These are phyloP conservation scores for Siphonodentalium dalli DNA, from an alignment of 2,888 invertebrate genomes.

Conservation along the genomic window DNA sequence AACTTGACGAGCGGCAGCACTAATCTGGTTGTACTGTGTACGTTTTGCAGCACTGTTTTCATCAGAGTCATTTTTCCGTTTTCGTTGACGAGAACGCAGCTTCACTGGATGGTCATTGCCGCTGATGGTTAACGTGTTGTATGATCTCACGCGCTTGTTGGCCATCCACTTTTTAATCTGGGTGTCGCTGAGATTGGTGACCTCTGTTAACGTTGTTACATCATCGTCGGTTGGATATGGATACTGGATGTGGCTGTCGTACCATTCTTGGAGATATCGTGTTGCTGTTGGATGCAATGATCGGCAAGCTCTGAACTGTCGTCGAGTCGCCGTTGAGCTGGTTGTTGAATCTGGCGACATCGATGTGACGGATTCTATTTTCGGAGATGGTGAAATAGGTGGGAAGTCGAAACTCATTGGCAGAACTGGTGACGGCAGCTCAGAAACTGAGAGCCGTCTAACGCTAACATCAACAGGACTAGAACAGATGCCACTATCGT, in stretches of 20 bases:
- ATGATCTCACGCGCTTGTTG: constrained; percentile 54
- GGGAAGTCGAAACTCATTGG: too few species aligned
- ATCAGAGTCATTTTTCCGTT: constrained; percentile 23
- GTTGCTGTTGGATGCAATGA: constrained; percentile 34
- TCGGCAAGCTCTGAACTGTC: too few species aligned
- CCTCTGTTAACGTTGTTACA: constrained; percentile 35
- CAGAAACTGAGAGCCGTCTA: too few species aligned
- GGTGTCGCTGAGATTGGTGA: constrained; percentile 38
- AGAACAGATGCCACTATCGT: too few species aligned
- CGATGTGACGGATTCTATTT: too few species aligned
- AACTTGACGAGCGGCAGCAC: constrained; percentile 31
- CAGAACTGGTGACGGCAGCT: too few species aligned
- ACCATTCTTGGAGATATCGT: constrained; percentile 42
- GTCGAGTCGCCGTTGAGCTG: too few species aligned
- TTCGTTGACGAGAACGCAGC: constrained; percentile 38
- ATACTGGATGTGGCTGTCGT: constrained; percentile 44
- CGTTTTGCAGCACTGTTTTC: too few species aligned
- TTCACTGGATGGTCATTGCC: constrained; percentile 55
- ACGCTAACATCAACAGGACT: too few species aligned
- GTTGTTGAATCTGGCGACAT: too few species aligned
- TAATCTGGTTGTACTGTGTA: constrained; percentile 34
- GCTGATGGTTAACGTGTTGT: constrained; percentile 56
- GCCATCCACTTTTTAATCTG: constrained; percentile 61
- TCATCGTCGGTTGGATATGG: constrained; percentile 52
- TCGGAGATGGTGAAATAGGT: too few species aligned